Conservation (phyloP, 2,113 vertebrate species). For the Calypte anna region DNA sequence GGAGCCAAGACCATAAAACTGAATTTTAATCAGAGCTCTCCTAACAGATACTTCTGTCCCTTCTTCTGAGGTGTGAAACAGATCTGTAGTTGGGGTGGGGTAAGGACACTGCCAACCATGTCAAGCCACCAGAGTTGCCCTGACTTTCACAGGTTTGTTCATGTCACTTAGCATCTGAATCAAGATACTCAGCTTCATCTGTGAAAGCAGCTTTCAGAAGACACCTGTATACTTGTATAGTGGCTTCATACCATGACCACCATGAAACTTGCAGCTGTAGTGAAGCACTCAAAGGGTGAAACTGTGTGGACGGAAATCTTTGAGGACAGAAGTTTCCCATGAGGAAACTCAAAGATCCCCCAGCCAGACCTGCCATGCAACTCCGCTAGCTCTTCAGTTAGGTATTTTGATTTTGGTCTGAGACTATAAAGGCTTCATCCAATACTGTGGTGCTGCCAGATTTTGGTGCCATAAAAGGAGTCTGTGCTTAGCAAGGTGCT, state of each 20-base stretch:
- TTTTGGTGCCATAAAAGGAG: background rate
- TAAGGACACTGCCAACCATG: fast-evolving
- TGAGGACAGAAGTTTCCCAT: background rate
- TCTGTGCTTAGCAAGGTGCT: background rate
- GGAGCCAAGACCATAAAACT: background rate
- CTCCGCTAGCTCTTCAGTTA: background rate
- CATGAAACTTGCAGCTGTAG: background rate
- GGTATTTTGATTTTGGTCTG: background rate
- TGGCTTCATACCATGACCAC: background rate
- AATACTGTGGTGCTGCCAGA: background rate
- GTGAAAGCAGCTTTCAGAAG: background rate
- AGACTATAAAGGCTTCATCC: background rate
- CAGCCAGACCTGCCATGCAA: background rate
- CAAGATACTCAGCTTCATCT: background rate
- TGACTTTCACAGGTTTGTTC: background rate
- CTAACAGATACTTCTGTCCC: background rate
- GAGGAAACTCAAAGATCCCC: background rate
- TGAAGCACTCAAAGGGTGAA: background rate
- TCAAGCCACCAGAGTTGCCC: background rate
- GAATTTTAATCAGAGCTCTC: background rate
- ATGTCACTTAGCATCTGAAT: background rate
- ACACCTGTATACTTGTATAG: background rate
- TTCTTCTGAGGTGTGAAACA: background rate
- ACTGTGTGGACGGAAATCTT: background rate
- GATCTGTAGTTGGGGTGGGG: background rate